Evolutionary conservation across 92 coral and sea anemone genomes (phyloP).

Genomic region (Palythoa heliodiscus): DNA sequence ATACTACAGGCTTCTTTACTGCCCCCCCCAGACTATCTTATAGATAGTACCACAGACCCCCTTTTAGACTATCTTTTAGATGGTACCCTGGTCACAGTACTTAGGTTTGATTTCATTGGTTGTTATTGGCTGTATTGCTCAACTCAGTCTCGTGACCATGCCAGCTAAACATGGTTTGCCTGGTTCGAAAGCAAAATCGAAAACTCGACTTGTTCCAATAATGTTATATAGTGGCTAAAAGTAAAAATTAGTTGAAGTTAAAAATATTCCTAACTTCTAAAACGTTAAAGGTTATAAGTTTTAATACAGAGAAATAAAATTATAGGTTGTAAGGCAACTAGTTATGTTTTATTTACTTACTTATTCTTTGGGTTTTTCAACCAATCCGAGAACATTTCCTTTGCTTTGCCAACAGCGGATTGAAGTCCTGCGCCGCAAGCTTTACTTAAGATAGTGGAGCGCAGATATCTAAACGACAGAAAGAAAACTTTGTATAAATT

Average conservation of each 20-base stretch:
- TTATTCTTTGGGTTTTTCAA: constrained; percentile 50
- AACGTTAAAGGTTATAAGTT: neutral
- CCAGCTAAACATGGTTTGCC: too few species aligned
- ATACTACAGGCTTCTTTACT: too few species aligned
- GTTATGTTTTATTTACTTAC: constrained; percentile 29
- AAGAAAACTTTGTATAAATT: too few species aligned
- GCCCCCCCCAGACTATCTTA: too few species aligned
- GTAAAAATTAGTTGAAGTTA: neutral
- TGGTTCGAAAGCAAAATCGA: too few species aligned
- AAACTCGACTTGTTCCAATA: neutral
- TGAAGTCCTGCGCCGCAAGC: constrained; percentile 81
- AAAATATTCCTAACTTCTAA: neutral
- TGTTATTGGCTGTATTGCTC: too few species aligned
- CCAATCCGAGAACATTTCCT: constrained; percentile 66
- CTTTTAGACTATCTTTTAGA: too few species aligned
- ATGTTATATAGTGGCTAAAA: neutral
- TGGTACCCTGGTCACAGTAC: too few species aligned
- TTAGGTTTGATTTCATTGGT: too few species aligned
- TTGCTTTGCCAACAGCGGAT: constrained; percentile 58
- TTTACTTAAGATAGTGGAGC: constrained; percentile 59
- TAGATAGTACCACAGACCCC: too few species aligned
- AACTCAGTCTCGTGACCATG: too few species aligned
- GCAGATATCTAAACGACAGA: constrained; percentile 62
- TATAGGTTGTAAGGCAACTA: neutral
- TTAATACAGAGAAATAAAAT: neutral